A percentile compares a stretch with the other conserved stretches of the same genome.
Conservation (phyloP, 1,140 invertebrate genomes). For the Panonychus citri region DNA sequence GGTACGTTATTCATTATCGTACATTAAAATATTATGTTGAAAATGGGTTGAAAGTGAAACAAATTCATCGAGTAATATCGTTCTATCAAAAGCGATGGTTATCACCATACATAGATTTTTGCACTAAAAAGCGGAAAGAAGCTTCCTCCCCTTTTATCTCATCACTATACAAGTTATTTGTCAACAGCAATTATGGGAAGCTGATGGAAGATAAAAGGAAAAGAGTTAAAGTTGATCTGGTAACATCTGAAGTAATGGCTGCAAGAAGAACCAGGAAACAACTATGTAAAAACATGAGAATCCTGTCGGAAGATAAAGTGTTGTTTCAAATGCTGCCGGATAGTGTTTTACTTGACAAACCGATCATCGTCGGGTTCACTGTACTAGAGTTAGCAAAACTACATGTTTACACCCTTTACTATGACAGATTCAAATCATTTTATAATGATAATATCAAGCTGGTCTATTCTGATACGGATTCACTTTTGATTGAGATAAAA, state of each 20-base stretch:
- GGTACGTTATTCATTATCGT: slow-evolving; percentile 28
- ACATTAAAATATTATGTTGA: slow-evolving; percentile 27
- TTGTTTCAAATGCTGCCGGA: slow-evolving; percentile 10
- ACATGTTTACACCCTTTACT: no score
- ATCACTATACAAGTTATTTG: no score
- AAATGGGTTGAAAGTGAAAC: slow-evolving; percentile 24
- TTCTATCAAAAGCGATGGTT: slow-evolving; percentile 28
- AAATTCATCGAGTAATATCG: slow-evolving; percentile 26
- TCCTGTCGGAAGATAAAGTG: slow-evolving; percentile 9
- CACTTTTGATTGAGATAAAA: no score
- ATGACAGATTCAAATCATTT: no score
- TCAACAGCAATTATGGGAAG: no score
- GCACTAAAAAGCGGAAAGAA: slow-evolving; percentile 20
- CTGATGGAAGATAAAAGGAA: slow-evolving; percentile 28
- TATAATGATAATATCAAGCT: no score
- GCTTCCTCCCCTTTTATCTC: no score
- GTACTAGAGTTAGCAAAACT: slow-evolving; percentile 27
- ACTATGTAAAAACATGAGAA: slow-evolving; percentile 11
- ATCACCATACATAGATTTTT: slow-evolving; percentile 25
- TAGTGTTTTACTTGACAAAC: slow-evolving; percentile 20
- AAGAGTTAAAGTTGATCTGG: slow-evolving; percentile 9
- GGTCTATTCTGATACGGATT: no score
- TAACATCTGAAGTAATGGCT: background rate
- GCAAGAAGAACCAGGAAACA: background rate
- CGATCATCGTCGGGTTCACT: slow-evolving; percentile 28